Evolutionary conservation across 2,888 invertebrate genomes (phyloP), one percentile per base, ranked within the genome.

Genomic region (Galerucella nymphaeae): DNA sequence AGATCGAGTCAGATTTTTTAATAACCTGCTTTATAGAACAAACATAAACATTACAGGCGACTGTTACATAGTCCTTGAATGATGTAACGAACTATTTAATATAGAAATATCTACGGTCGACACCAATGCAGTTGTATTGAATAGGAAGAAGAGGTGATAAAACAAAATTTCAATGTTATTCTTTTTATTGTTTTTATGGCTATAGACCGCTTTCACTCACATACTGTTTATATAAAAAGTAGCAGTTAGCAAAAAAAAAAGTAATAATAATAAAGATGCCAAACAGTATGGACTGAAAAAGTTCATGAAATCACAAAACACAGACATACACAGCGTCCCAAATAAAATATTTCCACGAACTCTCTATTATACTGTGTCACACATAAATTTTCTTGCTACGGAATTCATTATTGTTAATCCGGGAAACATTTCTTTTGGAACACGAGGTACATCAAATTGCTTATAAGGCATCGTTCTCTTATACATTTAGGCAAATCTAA

Each of bases 381-480:
- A 42, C 42, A 42, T 2, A 42, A 5, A 30, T 30, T 8, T 16
- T 18, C 3, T 53, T 53, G 2, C 53, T n/a, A 53, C 30, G 30
- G 5, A 30, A 30, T 6, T 30, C 1, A 30, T 53, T 53, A 14
- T 57, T 20, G 18, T 30, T 30, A 30, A 14, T 2, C 11, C 13
- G 14, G 23, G 30, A 30, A 58, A 30, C 30, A 58, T 23, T 30
- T 30, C 8, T 30, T 57, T 30, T 30, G 58, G 30, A n/a, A 58
- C 58, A 58, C 16, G 2, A 14, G n/a, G 59, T 38, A 16, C 61
- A 41, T 41, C 61, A 10, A n/a, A 62, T 41, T 62, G 10, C 61
- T 82, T 80, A 79, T 85, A 85, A 85, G 85, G 84, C 85, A 85
- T 76, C 74, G 69, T 71, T 77, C 76, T 75, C 77, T 83, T 81